Base-by-base conservation (phyloP, 2,888 invertebrate species). In the Caenorhabditis parvicauda region DNA sequence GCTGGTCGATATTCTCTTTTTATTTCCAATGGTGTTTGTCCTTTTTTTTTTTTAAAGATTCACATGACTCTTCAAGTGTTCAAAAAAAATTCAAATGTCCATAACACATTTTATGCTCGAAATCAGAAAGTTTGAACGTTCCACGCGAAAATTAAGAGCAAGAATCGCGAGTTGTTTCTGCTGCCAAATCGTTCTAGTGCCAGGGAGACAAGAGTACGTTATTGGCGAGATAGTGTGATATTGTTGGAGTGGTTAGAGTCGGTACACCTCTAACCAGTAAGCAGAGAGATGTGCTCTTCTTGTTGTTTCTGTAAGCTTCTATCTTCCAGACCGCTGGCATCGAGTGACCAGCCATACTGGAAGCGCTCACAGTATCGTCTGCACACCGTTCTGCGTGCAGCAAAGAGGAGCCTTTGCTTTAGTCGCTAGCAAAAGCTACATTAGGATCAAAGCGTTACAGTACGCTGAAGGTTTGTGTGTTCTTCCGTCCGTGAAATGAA, bases 351-450 rank as follows among this genome's bases (percentile, higher is more conserved):
- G 48, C 12, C 69, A 69, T 37, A 59, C 61, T 4, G 65, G 60
- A 19, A 59, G 64, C 12, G 69, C 69, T n/a, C 69, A 66, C 50
- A 42, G 58, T 2, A 58, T 69, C 9, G 65, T 59, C 9, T 63
- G 59, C 12, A 69, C 69, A 7, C 59, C 63, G 12, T 69, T 66
- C 45, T 61, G 52, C 7, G 39, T 59, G 2, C 52, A 60, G 12
- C 60, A 61, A 22, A 22, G 59, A 46, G 69, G 69, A 17, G 65
- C 69, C 0, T 69, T 69, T 43, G 57, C 64, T 1, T 57, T 69
- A 1, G 61, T 59, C 17, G 69, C 60, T 0, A 66, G 64, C 38
- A 38, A 51, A 5, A 57, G 54, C 14, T 69, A 60, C 42, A 62
- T 60, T 1, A 2, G 69, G 29, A 35, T 69, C 29, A 69, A 69